Base-by-base conservation (phyloP, 2,888 invertebrate genomes). In the Physocephala rufipes region DNA sequence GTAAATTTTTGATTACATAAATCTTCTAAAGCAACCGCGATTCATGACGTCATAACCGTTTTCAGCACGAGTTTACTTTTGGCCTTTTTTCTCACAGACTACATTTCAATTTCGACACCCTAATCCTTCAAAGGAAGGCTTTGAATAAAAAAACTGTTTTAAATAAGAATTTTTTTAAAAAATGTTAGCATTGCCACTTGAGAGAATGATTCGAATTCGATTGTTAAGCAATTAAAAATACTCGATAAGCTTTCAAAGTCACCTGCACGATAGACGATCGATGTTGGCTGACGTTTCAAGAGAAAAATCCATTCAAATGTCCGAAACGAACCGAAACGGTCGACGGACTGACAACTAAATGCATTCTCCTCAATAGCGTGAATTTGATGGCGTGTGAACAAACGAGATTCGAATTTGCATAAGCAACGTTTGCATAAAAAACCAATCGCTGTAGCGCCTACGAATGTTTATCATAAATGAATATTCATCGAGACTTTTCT, bases 181-280 rank as follows among this genome's bases (percentile, higher is more conserved):
- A 64, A 64, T 36, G 5, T 28, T 13, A 51, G 19, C 24, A 26
- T 53, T 21, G 43, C 28, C 51, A 66, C 66, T 66, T n/a, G n/a
- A 53, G 53, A 65, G 21, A 53, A 66, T 36, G 36, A 53, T 53
- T 53, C 66, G 30, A 51, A 30, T 19, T 13, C 67, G 43, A 55
- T 67, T 67, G 68, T 61, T 36, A 19, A 51, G 21, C 51, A 21
- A 62, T 55, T 49, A 61, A 51, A 43, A 28, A 24, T 61, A 51
- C 68, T 68, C 62, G 61, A 68, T 16, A 62, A 68, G 51, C 61
- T 62, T 49, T 68, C 24, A 49, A 68, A 62, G 68, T 68, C 68
- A 68, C 62, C 62, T 68, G 68, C 68, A 68, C 62, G 49, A 36
- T 36, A 36, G 4, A 36, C 36, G 36, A 36, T 68, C 21, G 47